Conservation (phyloP, 2,113 vertebrate genomes). For the Xyrauchen texanus region DNA sequence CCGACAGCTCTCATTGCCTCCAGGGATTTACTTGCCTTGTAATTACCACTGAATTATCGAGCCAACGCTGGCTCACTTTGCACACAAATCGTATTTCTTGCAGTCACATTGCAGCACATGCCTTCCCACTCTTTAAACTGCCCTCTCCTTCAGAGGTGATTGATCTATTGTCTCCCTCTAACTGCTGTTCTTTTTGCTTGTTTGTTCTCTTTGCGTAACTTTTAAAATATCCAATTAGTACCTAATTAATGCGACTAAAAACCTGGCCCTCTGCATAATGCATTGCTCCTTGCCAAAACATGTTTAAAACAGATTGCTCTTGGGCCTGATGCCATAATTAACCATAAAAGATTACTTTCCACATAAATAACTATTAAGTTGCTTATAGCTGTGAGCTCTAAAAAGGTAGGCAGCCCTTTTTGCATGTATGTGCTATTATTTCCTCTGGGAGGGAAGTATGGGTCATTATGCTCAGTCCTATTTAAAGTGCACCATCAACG, state of each 20-base stretch:
- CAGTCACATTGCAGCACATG: conserved; percentile 28
- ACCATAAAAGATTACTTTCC: conserved; percentile 56
- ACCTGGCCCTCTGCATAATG: not conserved
- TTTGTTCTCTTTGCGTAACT: conserved; percentile 39
- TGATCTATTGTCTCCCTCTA: conserved; percentile 56
- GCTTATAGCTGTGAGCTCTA: conserved; percentile 53
- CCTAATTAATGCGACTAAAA: conserved; percentile 28
- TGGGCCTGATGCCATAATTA: conserved; percentile 61
- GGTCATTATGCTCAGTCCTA: conserved; percentile 52
- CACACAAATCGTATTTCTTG: conserved; percentile 77
- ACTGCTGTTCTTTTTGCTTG: conserved; percentile 60
- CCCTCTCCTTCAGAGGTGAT: conserved; percentile 52
- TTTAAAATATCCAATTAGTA: conserved; percentile 43
- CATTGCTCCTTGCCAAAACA: conserved; percentile 36
- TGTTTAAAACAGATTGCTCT: conserved; percentile 52
- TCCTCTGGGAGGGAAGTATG: conserved; percentile 56
- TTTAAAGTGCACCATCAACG: conserved; percentile 71
- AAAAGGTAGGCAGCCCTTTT: conserved; percentile 38
- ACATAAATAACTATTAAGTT: conserved; percentile 42
- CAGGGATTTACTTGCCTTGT: conserved; percentile 82
- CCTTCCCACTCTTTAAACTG: conserved; percentile 29
- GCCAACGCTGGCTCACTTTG: conserved; percentile 78
- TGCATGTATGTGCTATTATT: conserved; percentile 47
- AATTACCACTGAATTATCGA: conserved; percentile 84
- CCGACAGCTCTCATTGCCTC: conserved; percentile 61